Base-by-base conservation (phyloP, 2,797 vertebrate species). In the Bradypodion ventrale region DNA sequence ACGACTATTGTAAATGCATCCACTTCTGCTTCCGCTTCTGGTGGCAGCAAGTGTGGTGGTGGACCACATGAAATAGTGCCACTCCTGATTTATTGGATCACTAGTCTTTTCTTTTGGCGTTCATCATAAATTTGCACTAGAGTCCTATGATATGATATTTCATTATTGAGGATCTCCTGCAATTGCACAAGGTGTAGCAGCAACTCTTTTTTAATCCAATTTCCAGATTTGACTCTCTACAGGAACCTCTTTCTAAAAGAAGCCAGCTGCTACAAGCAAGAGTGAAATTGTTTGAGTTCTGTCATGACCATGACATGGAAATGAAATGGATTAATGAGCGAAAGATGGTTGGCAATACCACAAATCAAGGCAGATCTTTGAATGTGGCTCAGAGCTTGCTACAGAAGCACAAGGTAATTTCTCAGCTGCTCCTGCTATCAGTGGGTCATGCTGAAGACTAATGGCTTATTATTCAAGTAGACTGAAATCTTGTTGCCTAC, bases 211-310 rank as follows among this genome's bases (percentile, higher is more conserved):
- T 85, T 89, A 88, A 92, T 73, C 0, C 86, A 23, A 44, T 32
- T 59, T 83, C 8, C 91, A 99, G 98, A 93, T 98, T 98, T 91
- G 94, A 97, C 90, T 97, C 97, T 72, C 95, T 99, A 80, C 95
- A 97, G 95, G 93, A 92, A 25, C 97, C 96, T 62, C 93, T 98
- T 91, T 94, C 95, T 8, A 80, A 91, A 74, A 94, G 94, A 16
- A 91, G 69, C 4, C 92, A 92, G 52, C 92, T 97, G 88, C 93
- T 99, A 86, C 97, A 98, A 91, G 96, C 96, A 29, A 95, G 95
- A 0, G 96, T 97, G 82, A 94, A 93, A 68, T 95, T 98, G 13
- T 96, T 96, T 79, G 96, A 95, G 56, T 98, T 98, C 89, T 95
- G 95, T 79, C 96, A 97, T 12, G 96, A 97, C 32, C 95, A 96